Base-by-base conservation (phyloP, 2,888 invertebrate species). In the Oscheius onirici region DNA sequence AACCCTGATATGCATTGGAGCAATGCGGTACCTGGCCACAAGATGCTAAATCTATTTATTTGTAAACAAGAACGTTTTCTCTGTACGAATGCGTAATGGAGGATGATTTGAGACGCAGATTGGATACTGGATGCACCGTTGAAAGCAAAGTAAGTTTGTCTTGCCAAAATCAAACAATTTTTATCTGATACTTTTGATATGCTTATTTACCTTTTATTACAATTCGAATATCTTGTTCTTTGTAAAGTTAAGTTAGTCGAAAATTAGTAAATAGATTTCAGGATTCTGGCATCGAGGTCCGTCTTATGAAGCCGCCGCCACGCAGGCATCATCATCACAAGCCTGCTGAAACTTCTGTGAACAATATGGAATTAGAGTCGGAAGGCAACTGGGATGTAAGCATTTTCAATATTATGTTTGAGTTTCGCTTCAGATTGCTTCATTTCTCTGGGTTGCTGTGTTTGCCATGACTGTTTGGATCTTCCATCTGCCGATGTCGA, bases 211-310 rank as follows among this genome's bases (percentile, higher is more conserved):
- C 13, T 43, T 43, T 43, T 43, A 43, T 43, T 43, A n/a, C n/a
- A n/a, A n/a, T n/a, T n/a, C n/a, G n/a, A n/a, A n/a, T n/a, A n/a
- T n/a, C 13, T 20, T 46, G 46, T 20, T 46, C 3, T 46, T n/a
- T 11, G 15, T 43, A 11, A 43, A 11, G 10, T 10, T 11, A 43
- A 43, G 43, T 43, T 43, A 13, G 10, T 6, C 34, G 5, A 34
- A 49, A 49, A 17, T n/a, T 17, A 49, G 17, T 3, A n/a, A 63
- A 22, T 17, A 10, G 22, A 6, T 52, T 66, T 20, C 41, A 66
- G 66, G 66, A 66, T 41, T 66, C 66, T 17, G 66, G 66, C 15
- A 66, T 66, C 11, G 66, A 66, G 41, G 66, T 66, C 51, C 66
- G 66, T 34, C 51, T 34, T 11, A 66, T 54, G 66, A 51, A 34